Base-by-base conservation (phyloP, 2,797 vertebrate species). In the Clarias pachynema region DNA sequence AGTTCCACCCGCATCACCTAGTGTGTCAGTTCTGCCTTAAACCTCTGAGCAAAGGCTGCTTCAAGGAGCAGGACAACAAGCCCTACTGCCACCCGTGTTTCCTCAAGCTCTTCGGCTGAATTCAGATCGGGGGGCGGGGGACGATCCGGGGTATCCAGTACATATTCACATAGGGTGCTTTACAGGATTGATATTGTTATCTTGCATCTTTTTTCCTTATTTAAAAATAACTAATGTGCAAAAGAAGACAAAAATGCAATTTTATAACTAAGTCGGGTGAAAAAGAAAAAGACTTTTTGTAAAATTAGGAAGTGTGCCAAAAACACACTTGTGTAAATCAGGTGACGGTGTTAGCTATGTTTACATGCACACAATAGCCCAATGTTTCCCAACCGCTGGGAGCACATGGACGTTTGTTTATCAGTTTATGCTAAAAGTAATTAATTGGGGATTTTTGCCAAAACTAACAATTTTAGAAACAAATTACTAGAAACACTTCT, bases 61-160 rank as follows among this genome's bases (percentile, higher is more conserved):
- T 98, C 94, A 97, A 97, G 91, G 97, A 97, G 94, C 97, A 97
- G 84, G 96, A 97, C 24, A 96, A 94, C 93, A 98, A 98, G 81
- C 97, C 97, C 0, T 98, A 98, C 94, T 98, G 97, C 94, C 97
- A 97, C 87, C 96, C 97, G 31, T 98, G 97, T 94, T 98, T 97
- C 89, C 93, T 96, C 89, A 97, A 97, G 90, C 96, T 98, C 85
- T 97, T 97, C 22, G 97, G 97, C 66, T 98, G 92, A 92, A 24
- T 34, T 14, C 14, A 62, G 14, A 22, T 15, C 5, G 22, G 18
- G 5, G 5, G 59, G n/a, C 2, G 12, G 12, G 44, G 44, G 2
- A 2, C 2, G 10, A 12, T 44, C 40, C 1, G 40, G 15, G 20
- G 29, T 5, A 8, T 49, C 60, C 60, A 49, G 24, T 49, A n/a